These are phyloP conservation scores for Lasioglossum oenotherae DNA, from an alignment of 2,888 invertebrate genomes.

Conservation along the genomic window DNA sequence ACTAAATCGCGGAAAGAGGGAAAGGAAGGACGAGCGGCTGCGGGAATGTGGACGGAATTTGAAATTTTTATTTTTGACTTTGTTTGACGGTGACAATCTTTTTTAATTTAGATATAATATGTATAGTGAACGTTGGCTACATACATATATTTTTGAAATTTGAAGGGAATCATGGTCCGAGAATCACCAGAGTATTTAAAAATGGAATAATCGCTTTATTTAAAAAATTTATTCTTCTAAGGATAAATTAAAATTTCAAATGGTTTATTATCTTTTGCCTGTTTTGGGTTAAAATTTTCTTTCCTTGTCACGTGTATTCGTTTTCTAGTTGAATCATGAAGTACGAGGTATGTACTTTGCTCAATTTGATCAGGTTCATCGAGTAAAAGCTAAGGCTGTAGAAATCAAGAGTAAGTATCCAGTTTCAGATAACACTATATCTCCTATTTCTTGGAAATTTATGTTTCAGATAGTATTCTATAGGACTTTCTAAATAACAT, in stretches of 20 bases:
- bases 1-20: conserved; percentile 69
- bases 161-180: too few species aligned
- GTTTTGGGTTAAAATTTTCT: background rate
- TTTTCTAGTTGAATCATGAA: background rate
- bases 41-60: background rate
- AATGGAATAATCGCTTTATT: background rate
- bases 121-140: too few species aligned
- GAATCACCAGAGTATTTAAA: too few species aligned
- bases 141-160: too few species aligned
- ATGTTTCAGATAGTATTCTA: background rate
- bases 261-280: background rate
- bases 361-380: background rate
- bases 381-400: background rate
- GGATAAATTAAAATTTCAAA: background rate
- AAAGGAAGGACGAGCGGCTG: conserved; percentile 52
- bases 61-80: background rate
- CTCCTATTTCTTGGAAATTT: background rate
- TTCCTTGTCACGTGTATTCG: background rate
- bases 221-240: background rate
- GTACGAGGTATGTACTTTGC: background rate
- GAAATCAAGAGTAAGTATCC: conserved; percentile 3
- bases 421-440: background rate
- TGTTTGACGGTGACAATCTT: background rate
- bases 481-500: background rate
- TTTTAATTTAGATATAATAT: background rate